Base-by-base conservation (phyloP, 35 echinoderm and acorn worm genomes). In the Heliocidaris tuberculata region DNA sequence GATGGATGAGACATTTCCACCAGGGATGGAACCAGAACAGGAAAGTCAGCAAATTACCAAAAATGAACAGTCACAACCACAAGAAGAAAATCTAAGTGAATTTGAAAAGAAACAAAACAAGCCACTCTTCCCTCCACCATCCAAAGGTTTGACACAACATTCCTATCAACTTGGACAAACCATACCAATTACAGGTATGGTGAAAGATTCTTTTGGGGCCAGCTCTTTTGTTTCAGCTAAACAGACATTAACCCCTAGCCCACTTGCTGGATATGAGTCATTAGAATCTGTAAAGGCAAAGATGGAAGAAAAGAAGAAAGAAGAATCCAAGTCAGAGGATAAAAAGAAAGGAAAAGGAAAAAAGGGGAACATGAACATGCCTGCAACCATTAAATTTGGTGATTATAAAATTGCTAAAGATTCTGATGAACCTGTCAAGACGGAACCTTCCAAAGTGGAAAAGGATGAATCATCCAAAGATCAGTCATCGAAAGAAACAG, bases 101-200 rank as follows among this genome's bases (percentile, higher is more conserved):
- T 93, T 93, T 93, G 91, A 93, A 59, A 32, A 31, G 9, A 19
- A 42, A 5, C 91, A 93, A 93, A 93, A 93, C n/a, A 19, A 50
- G 91, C 91, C 91, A n/a, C 50, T 93, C 1, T 93, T 93, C 27
- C 91, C 91, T 15, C 91, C 91, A 30, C 91, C 31, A 93, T 48
- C 49, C 27, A 93, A 59, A 31, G 91, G 91, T 50, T 59, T 93
- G 91, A 93, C 91, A 2, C 91, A 59, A 59, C 91, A 93, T 48
- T 93, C 47, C 31, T 89, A 42, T 89, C 31, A 47, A 89, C 9
- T 89, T 48, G 87, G 87, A 48, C 31, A 32, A 89, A 2, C 31
- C 27, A 93, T 93, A 50, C 91, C 91, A 93, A 59, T 93, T 48
- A 59, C 48, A 59, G 91, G 48, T 49, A 93, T 93, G 91, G 91